Evolutionary conservation across 2,113 vertebrate genomes (phyloP).

Genomic region (Corvus moneduloides): DNA sequence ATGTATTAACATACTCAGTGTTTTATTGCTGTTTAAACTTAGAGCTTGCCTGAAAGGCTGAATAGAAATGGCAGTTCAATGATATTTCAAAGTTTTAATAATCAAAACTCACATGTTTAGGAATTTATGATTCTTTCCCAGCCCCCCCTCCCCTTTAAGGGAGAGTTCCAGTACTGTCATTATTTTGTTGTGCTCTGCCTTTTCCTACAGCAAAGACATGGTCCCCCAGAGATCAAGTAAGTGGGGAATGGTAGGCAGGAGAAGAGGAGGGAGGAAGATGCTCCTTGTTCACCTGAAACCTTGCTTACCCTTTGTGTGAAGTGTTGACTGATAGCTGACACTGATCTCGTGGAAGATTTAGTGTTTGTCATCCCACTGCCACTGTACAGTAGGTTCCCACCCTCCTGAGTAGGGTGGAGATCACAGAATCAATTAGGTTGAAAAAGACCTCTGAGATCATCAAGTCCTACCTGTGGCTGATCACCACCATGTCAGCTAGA

Average conservation of each 20-base stretch:
- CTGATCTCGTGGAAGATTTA: not conserved
- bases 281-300: not conserved
- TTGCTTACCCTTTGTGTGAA: not conserved
- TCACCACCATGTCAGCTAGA: not conserved
- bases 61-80: not conserved
- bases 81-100: not conserved
- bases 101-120: not conserved
- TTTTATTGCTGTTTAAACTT: not conserved
- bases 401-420: not conserved
- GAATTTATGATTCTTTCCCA: not conserved
- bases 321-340: not conserved
- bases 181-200: not conserved
- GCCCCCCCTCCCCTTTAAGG: not conserved
- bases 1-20: not conserved
- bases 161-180: not conserved
- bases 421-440: not conserved
- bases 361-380: not conserved
- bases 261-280: not conserved
- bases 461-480: fast-evolving
- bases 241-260: not conserved
- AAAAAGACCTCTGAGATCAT: not conserved
- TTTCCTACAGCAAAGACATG: not conserved
- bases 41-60: not conserved
- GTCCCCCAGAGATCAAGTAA: not conserved
- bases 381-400: not conserved